Conservation (phyloP, 1,140 invertebrate genomes). For the Arion vulgaris region DNA sequence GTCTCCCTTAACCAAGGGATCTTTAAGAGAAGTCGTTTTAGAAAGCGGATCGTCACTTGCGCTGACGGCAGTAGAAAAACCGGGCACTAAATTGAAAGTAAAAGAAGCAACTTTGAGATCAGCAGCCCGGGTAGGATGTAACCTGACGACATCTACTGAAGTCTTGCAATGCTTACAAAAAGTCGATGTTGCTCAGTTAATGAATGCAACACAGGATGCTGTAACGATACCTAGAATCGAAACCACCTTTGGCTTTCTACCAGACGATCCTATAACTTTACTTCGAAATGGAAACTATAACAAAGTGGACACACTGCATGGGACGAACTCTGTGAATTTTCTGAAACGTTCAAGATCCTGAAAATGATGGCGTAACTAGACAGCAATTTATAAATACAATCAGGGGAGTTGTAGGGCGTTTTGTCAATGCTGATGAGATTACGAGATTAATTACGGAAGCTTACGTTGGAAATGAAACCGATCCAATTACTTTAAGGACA, state of each 20-base stretch:
- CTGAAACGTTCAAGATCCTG: not conserved
- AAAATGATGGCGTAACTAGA: conserved; percentile 11
- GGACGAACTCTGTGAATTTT: not conserved
- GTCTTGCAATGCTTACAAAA: not conserved
- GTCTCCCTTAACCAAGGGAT: conserved; percentile 17
- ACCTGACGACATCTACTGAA: not conserved
- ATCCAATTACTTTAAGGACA: not conserved
- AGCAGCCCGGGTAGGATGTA: conserved; percentile 3
- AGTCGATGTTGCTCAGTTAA: not conserved
- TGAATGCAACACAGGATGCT: not conserved
- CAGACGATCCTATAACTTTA: conserved; percentile 2
- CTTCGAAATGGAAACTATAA: not conserved
- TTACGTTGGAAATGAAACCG: conserved; percentile 14
- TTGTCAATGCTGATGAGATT: not conserved
- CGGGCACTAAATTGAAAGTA: not conserved
- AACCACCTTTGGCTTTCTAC: conserved; percentile 22
- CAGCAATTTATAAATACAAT: not conserved
- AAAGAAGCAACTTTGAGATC: not conserved
- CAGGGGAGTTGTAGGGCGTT: not conserved
- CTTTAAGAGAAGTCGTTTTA: conserved; percentile 2
- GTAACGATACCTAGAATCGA: not conserved
- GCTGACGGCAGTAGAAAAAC: conserved; percentile 3
- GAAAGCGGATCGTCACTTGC: conserved; percentile 13
- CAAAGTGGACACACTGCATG: conserved; percentile 17
- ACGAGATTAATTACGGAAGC: not conserved